These are phyloP conservation scores for Monoplex corrugatus DNA, from an alignment of 2,888 invertebrate species.

Conservation along the genomic window DNA sequence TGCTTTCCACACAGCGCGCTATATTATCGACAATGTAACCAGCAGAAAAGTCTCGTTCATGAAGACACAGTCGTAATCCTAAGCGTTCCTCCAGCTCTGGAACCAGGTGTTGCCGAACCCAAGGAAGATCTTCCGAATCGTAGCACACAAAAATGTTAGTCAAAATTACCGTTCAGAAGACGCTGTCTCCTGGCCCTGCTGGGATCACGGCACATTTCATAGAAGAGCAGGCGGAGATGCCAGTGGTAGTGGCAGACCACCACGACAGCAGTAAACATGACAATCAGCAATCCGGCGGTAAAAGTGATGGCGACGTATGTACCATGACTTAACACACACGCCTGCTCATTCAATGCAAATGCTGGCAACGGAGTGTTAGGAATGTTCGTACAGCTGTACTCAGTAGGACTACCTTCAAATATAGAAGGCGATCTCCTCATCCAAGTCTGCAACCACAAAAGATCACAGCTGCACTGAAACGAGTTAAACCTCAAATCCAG, in stretches of 20 bases:
- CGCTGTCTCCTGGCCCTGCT: neutral
- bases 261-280: conserved; percentile 55
- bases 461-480: no score
- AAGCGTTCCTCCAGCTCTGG: conserved; percentile 84
- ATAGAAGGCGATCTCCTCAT: no score
- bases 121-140: conserved; percentile 86
- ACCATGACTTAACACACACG: no score
- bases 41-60: conserved; percentile 88
- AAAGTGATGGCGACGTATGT: conserved; percentile 44
- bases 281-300: conserved; percentile 42
- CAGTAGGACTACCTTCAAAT: no score
- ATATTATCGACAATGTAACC: conserved; percentile 89
- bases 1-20: conserved; percentile 87
- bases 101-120: conserved; percentile 86
- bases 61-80: conserved; percentile 84
- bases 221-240: conserved; percentile 83
- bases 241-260: conserved; percentile 84
- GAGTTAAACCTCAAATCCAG: no score
- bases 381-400: no score
- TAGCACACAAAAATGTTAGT: conserved; percentile 88
- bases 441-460: no score
- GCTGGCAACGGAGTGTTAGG: no score
- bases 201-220: conserved; percentile 62
- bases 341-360: no score
- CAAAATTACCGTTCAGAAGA: conserved; percentile 59